Conservation (phyloP, 2,888 invertebrate genomes). For the Apomyelois bistriatella region DNA sequence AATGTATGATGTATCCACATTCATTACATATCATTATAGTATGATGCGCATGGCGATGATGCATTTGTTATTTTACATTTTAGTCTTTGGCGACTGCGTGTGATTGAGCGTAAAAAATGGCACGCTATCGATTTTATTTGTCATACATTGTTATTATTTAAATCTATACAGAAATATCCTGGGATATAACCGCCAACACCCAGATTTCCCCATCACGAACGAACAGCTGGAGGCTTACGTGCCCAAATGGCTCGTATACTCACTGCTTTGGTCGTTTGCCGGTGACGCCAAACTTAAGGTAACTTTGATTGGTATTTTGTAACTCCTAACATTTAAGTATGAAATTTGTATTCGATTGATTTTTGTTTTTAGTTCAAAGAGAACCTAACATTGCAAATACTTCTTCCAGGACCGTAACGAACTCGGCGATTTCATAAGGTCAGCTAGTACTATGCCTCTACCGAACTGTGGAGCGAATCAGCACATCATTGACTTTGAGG, state of each 20-base stretch:
- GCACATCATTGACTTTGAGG: constrained; percentile 98
- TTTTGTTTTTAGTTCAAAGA: too few relatives aligned
- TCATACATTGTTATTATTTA: too few relatives aligned
- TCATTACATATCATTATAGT: too few relatives aligned
- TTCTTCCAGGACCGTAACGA: constrained; percentile 85
- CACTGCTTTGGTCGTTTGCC: constrained; percentile 97
- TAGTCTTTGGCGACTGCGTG: too few relatives aligned
- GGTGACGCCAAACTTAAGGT: constrained; percentile 99
- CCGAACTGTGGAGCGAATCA: constrained; percentile 89
- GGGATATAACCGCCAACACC: constrained; percentile 94
- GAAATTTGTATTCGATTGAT: too few relatives aligned
- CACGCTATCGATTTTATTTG: too few relatives aligned
- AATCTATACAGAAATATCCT: constrained; percentile 84
- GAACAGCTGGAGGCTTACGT: constrained; percentile 97
- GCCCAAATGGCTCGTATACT: constrained; percentile 95
- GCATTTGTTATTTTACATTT: too few relatives aligned
- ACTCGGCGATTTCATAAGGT: constrained; percentile 96
- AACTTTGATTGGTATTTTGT: constrained; percentile 23
- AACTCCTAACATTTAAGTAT: too few relatives aligned
- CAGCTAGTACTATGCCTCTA: constrained; percentile 95
- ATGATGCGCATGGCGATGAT: too few relatives aligned
- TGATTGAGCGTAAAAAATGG: too few relatives aligned
- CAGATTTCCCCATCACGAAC: constrained; percentile 95
- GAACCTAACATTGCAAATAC: neutral
- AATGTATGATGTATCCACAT: too few relatives aligned